Evolutionary conservation across 2,113 vertebrate genomes (phyloP), one percentile per base, ranked within the genome.

Genomic region (Epinephelus cyanopodus): DNA sequence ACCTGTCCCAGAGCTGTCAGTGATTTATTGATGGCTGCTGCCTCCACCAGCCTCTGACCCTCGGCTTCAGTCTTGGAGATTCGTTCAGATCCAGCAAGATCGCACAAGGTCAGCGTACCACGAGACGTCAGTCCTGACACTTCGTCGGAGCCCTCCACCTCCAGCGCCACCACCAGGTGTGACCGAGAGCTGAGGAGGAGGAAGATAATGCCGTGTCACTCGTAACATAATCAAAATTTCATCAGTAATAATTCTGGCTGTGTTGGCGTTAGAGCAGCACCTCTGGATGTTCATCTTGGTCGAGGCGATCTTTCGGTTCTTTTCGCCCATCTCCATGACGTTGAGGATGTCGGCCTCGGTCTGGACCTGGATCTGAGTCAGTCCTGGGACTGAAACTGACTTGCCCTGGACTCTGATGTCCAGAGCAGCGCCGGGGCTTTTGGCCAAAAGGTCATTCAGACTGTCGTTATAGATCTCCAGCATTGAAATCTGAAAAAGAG

Each of bases 381-480:
- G 89, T 4, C 92, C 94, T 2, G 90, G 90, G 12, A 94, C 87
- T 0, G 83, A 83, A 29, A 95, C 90, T 0, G 85, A 78, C 81
- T 91, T 94, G 19, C 92, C 94, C 70, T 94, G 92, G 33, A 89
- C 90, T 58, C 90, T 79, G 37, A 95, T 89, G 63, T 95, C 94
- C 67, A 95, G 75, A 13, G 84, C 60, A 10, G 74, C 48, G 2
- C 68, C 58, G 8, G 80, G 14, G 27, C 33, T 87, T 84, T 92
- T 87, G 52, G 86, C 53, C 65, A 95, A 33, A 5, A 95, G 92
- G 86, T 95, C 93, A 25, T 88, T 91, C 52, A 95, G 29, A 6
- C 62, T 88, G 58, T 95, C 94, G 17, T 95, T 94, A 39, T 95
- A 94, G 65, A 94, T 94, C 77, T 95, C 94, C 56, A 94, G 42